Conservation (phyloP, 1,140 invertebrate species). For the Drosophila nigrodunni region DNA sequence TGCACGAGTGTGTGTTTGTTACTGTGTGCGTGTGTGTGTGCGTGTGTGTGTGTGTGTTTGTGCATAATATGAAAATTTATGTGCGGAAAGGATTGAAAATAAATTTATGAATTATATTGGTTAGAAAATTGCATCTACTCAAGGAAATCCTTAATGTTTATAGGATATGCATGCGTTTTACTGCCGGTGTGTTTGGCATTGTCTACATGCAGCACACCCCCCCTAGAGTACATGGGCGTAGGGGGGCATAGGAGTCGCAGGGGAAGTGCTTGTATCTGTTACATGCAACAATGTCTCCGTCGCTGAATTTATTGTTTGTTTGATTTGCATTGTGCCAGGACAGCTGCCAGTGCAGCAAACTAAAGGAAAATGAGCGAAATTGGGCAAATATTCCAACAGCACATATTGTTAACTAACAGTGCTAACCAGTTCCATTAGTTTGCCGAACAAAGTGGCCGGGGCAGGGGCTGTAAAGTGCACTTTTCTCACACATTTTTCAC, state of each 20-base stretch:
- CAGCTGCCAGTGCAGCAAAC: conserved; percentile 30
- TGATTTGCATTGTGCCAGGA: conserved; percentile 70
- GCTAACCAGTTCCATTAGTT: no score
- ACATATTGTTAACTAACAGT: no score
- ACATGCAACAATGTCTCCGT: conserved; percentile 68
- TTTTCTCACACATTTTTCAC: conserved; percentile 21
- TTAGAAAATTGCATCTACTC: conserved; percentile 84
- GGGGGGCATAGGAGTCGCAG: neutral
- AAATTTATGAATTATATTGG: conserved; percentile 85
- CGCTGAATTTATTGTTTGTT: conserved; percentile 81
- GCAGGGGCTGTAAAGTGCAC: neutral
- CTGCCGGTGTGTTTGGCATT: conserved; percentile 51
- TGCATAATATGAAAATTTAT: conserved; percentile 84
- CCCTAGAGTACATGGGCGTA: neutral
- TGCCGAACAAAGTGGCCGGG: no score
- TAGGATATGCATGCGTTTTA: conserved; percentile 74
- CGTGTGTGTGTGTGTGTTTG: conserved; percentile 42
- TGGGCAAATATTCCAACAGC: no score
- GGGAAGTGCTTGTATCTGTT: conserved; percentile 17
- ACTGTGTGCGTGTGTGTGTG: conserved; percentile 26
- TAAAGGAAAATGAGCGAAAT: neutral
- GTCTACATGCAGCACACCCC: conserved; percentile 17
- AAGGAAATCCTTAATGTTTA: conserved; percentile 84
- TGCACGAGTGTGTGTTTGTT: conserved; percentile 19
- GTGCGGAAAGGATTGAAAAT: conserved; percentile 84